Evolutionary conservation across 2,113 vertebrate species (phyloP).

Genomic region (Pelvicachromis taeniatus): DNA sequence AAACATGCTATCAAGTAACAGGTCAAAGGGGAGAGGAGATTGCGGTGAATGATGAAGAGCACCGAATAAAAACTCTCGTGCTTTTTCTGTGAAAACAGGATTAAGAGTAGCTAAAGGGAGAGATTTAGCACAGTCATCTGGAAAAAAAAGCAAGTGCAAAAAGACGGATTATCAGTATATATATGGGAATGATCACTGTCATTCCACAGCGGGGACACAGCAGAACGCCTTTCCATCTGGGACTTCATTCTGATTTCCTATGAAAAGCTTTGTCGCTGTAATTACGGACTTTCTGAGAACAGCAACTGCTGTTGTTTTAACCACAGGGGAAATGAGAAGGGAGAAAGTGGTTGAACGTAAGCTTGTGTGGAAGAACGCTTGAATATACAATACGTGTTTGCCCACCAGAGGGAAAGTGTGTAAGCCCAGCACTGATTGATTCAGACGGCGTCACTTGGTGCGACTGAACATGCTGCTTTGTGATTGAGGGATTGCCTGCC

Average conservation of each 20-base stretch:
- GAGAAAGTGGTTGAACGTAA: not conserved
- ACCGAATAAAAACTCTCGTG: constrained; percentile 20
- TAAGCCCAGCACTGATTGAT: constrained; percentile 19
- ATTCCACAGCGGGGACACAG: not conserved
- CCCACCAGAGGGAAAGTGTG: not conserved
- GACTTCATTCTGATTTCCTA: constrained; percentile 25
- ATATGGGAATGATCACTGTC: constrained; percentile 18
- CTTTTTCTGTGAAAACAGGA: constrained; percentile 50
- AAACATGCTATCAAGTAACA: not conserved
- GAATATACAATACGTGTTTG: constrained; percentile 2
- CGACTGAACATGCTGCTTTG: not conserved
- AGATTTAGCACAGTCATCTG: constrained; percentile 45
- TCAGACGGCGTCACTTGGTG: not conserved
- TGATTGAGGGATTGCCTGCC: constrained; percentile 30
- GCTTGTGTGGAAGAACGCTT: not conserved
- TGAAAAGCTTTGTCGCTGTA: constrained; percentile 24
- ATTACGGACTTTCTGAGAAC: constrained; percentile 41
- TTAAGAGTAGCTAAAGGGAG: constrained; percentile 42
- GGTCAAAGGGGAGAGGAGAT: constrained; percentile 33
- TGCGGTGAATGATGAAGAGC: constrained; percentile 37
- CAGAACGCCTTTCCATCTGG: constrained; percentile 37
- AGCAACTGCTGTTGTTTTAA: not conserved
- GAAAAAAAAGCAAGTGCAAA: constrained; percentile 41
- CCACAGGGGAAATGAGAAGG: not conserved
- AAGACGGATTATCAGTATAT: constrained; percentile 40